A percentile compares a stretch with the other conserved stretches of the same genome.
Conservation (phyloP, 2,797 vertebrate genomes). For the Knipowitschia caucasica region DNA sequence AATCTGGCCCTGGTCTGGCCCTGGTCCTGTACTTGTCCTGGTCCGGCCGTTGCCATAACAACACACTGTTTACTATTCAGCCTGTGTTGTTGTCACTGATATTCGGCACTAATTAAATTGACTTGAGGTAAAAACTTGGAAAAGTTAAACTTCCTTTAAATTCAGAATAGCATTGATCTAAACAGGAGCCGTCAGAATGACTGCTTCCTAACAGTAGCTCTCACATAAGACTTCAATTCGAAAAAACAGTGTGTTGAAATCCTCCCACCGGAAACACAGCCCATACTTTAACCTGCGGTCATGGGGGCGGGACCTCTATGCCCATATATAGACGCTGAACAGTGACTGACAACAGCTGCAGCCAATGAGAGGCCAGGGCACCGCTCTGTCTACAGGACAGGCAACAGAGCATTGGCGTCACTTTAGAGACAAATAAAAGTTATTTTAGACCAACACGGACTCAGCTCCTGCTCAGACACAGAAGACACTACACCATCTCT, state of each 20-base stretch:
- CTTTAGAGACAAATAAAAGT: slow-evolving; percentile 43
- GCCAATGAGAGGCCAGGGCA: slow-evolving; percentile 38
- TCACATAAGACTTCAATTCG: no score
- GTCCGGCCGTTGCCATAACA: no score
- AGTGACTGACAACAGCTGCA: slow-evolving; percentile 41
- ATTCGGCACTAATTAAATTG: no score
- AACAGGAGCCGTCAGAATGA: no score
- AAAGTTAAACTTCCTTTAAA: no score
- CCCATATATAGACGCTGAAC: slow-evolving; percentile 49
- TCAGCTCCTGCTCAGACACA: neutral
- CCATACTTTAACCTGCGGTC: slow-evolving; percentile 13
- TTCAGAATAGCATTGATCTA: no score
- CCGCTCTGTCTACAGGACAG: slow-evolving; percentile 54
- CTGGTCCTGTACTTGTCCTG: no score
- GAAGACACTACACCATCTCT: neutral
- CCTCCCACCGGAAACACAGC: slow-evolving; percentile 29
- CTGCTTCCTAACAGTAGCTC: no score
- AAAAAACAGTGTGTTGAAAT: slow-evolving; percentile 29
- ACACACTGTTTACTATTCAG: no score
- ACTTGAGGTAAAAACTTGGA: no score
- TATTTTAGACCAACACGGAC: slow-evolving; percentile 9
- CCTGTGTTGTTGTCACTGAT: no score
- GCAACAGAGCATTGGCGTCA: slow-evolving; percentile 57
- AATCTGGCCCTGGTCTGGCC: no score
- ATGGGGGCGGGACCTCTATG: slow-evolving; percentile 38